Base-by-base conservation (phyloP, 2,797 vertebrate species). In the Semotilus atromaculatus region DNA sequence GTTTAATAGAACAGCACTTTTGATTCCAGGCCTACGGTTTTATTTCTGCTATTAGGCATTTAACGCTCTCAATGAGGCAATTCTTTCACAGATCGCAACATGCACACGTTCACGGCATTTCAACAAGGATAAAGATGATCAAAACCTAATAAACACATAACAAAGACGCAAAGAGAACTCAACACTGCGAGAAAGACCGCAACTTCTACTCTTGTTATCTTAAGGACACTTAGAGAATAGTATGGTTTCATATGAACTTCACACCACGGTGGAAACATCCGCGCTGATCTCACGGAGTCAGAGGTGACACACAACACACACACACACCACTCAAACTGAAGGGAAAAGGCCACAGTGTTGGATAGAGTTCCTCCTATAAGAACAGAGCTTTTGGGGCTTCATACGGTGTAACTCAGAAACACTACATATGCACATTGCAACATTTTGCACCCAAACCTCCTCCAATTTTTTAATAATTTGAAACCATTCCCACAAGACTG, bases 181-280 rank as follows among this genome's bases (percentile, higher is more conserved):
- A 74, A 23, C 26, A 10, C 23, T 36, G 21, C 48, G 10, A 84
- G 79, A 21, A 51, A 53, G 21, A 36, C 80, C 38, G 23, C 48
- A 67, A 55, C 83, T 31, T 67, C 16, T 64, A 36, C 77, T 75
- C 53, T 58, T 58, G 81, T 91, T 85, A 87, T 88, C 83, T 84
- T 96, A 96, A 96, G 95, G 95, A 95, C 95, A 96, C 95, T 96
- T 96, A 92, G 93, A 94, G 31, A 91, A 92, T 94, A 93, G 93
- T 93, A 92, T 93, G 87, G 89, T 93, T 93, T 93, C 55, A 92
- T 91, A 91, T 89, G 83, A 92, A 93, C 89, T 91, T 80, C 93
- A 92, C 82, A 88, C 90, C 7, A 31, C 31, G 31, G 31, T 31
- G 36, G 4, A 5, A 36, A 34, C 34, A 34, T 34, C 34, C 36